phyloP scores from a whole-genome alignment of 2,113 vertebrate species.

The Abramis brama region DNA sequence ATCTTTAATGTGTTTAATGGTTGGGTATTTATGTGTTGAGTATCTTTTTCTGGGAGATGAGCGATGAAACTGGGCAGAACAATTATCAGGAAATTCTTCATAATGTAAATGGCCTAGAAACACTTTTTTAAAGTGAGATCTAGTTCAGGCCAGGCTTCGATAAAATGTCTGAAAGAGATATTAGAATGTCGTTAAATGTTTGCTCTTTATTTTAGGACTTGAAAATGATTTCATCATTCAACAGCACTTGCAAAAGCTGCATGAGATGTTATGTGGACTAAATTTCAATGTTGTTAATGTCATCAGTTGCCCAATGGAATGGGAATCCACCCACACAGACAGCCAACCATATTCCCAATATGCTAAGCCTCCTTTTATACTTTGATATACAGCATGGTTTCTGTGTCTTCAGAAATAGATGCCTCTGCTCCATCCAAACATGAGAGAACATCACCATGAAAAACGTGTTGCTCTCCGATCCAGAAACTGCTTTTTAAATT shows the following conservation, averaged over 20 bases:
- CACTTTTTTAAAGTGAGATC: not conserved
- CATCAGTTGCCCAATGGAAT: conserved; percentile 34
- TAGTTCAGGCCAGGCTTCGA: not conserved
- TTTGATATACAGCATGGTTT: conserved; percentile 10
- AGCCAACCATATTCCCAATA: conserved; percentile 28
- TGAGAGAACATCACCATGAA: conserved; percentile 29
- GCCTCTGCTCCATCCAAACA: conserved; percentile 20
- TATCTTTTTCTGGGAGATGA: not conserved
- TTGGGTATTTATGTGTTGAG: conserved; percentile 4
- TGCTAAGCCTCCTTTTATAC: conserved; percentile 33
- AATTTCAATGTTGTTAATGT: conserved; percentile 20
- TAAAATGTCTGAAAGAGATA: not conserved
- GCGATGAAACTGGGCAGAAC: not conserved
- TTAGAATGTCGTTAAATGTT: not conserved
- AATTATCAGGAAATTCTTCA: conserved; percentile 8
- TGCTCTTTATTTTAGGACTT: not conserved
- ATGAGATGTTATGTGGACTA: conserved; percentile 4
- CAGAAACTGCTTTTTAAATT: conserved; percentile 8
- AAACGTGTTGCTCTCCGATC: not conserved
- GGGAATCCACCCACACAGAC: conserved; percentile 24
- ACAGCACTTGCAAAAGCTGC: not conserved
- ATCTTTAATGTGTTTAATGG: conserved; percentile 15
- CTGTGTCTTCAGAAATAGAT: conserved; percentile 34
- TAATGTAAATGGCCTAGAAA: not conserved
- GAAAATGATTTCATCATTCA: not conserved